Evolutionary conservation across 2,797 vertebrate species (phyloP).

Genomic region (Cichlasoma orientale): DNA sequence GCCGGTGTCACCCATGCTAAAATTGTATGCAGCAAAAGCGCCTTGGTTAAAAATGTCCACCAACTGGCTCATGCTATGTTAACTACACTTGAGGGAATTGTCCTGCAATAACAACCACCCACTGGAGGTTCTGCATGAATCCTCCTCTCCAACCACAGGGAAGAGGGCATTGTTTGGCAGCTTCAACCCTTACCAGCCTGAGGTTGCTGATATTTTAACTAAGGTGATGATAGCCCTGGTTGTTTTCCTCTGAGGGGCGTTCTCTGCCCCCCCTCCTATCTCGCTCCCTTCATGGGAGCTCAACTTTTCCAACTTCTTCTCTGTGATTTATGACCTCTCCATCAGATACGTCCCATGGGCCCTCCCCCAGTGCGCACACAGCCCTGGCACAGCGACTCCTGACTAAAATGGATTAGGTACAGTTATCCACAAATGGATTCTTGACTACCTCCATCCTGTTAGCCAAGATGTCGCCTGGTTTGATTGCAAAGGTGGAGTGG

Average conservation of each 20-base stretch:
- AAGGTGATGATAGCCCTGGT: conserved; percentile 71
- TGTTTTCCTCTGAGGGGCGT: conserved; percentile 57
- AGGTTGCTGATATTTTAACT: conserved; percentile 72
- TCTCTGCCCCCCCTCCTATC: conserved; percentile 33
- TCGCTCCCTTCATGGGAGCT: conserved; percentile 60
- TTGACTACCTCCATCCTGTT: conserved; percentile 53
- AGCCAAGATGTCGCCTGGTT: conserved; percentile 36
- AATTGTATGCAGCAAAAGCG: conserved; percentile 49
- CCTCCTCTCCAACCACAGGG: conserved; percentile 52
- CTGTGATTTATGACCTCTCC: conserved; percentile 76
- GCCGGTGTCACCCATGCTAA: conserved; percentile 46
- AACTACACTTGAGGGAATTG: conserved; percentile 67
- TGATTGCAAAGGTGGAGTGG: conserved; percentile 75
- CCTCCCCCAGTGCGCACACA: conserved; percentile 38
- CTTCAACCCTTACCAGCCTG: conserved; percentile 37
- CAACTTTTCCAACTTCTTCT: conserved; percentile 70
- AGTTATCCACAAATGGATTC: conserved; percentile 81
- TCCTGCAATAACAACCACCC: conserved; percentile 62
- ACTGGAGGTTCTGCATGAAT: conserved; percentile 60
- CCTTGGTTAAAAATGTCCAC: conserved; percentile 65
- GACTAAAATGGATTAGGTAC: conserved; percentile 80
- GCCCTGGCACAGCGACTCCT: conserved; percentile 56
- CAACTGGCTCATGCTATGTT: conserved; percentile 57
- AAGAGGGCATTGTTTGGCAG: conserved; percentile 53
- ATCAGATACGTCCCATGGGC: conserved; percentile 70